These are phyloP conservation scores for Hippocampus zosterae DNA, from an alignment of 2,113 vertebrate genomes.

Conservation along the genomic window DNA sequence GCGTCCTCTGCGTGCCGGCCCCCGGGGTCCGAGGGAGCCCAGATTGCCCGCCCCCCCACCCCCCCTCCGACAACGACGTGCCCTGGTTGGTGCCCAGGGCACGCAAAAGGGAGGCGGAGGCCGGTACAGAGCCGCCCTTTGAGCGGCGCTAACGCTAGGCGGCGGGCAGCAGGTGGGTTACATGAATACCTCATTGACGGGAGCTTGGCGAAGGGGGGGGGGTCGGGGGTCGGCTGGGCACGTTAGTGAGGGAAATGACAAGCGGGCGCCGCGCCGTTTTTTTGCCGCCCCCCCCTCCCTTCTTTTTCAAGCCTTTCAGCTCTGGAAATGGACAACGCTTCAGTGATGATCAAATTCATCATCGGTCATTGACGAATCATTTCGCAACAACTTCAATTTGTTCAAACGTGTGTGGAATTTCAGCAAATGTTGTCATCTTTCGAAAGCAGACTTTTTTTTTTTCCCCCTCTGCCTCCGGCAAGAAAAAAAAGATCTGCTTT, in stretches of 20 bases:
- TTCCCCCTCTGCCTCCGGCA: too few species aligned
- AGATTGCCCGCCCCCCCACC: constrained; percentile 6
- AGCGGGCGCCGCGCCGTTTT: neutral
- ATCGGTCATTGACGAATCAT: too few species aligned
- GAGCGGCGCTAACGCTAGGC: constrained; percentile 54
- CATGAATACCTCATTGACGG: constrained; percentile 74
- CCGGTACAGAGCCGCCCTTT: constrained; percentile 60
- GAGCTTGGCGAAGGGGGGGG: constrained; percentile 23
- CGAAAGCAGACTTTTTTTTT: too few species aligned
- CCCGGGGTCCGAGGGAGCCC: constrained; percentile 39
- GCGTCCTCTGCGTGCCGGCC: constrained; percentile 45
- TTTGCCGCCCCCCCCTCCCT: too few species aligned
- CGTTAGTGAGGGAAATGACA: neutral
- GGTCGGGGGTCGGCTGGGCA: neutral
- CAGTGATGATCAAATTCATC: too few species aligned
- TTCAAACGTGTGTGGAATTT: too few species aligned
- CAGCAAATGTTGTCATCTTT: too few species aligned
- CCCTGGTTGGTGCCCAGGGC: constrained; percentile 46
- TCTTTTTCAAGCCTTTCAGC: too few species aligned
- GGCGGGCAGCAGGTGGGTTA: constrained; percentile 69
- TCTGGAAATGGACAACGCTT: too few species aligned
- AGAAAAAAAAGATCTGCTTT: too few species aligned
- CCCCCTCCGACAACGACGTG: constrained; percentile 3
- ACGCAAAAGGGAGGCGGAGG: constrained; percentile 51
- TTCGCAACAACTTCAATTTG: too few species aligned